Conservation (phyloP, 1,140 invertebrate species). For the Micrasema minimum region DNA sequence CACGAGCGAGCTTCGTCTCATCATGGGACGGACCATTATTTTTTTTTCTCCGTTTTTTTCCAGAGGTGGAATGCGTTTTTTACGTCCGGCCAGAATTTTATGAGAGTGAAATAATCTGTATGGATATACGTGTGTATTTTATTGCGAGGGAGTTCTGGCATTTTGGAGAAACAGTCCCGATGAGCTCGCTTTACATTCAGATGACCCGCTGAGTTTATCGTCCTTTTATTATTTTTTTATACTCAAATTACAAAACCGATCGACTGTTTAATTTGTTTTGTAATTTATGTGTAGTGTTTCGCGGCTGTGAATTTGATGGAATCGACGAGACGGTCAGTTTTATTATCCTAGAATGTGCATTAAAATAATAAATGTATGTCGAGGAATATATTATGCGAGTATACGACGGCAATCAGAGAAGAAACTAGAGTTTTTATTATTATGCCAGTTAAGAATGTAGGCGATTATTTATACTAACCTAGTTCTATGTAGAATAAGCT, state of each 20-base stretch:
- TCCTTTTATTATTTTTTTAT: conserved; percentile 43
- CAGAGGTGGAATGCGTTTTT: conserved; percentile 53
- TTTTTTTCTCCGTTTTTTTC: conserved; percentile 45
- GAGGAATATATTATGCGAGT: conserved; percentile 17
- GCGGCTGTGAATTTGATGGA: conserved; percentile 32
- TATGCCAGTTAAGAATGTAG: no score
- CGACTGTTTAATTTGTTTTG: conserved; percentile 32
- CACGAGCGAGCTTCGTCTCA: conserved; percentile 46
- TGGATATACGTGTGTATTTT: conserved; percentile 41
- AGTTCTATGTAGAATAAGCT: no score
- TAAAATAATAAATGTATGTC: conserved; percentile 18
- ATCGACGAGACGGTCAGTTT: conserved; percentile 24
- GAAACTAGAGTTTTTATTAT: neutral
- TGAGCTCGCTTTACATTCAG: conserved; percentile 45
- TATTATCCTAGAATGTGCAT: conserved; percentile 3
- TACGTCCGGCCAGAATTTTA: conserved; percentile 53
- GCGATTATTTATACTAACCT: no score
- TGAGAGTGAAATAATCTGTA: conserved; percentile 50
- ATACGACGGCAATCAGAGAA: conserved; percentile 16
- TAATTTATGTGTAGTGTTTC: conserved; percentile 33
- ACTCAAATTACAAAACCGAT: conserved; percentile 37
- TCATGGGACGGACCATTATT: conserved; percentile 51
- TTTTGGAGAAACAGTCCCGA: conserved; percentile 36
- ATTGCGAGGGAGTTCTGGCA: conserved; percentile 48
- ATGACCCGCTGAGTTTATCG: conserved; percentile 50